Evolutionary conservation across 2,888 invertebrate species (phyloP).

Genomic region (Callinectes sapidus): DNA sequence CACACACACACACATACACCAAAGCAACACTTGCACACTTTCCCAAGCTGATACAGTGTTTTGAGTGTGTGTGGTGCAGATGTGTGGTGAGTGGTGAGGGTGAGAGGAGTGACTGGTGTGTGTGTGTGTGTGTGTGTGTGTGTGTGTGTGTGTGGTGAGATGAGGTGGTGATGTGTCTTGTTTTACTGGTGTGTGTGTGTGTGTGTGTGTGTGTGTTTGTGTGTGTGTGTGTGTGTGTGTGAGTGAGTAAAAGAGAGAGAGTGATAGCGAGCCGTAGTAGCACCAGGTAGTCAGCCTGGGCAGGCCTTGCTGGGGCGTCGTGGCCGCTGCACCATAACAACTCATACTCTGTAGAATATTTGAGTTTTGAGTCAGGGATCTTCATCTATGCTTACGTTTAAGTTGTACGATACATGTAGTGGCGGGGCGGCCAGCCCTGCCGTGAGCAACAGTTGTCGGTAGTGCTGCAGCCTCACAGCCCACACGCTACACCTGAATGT

Average conservation of each 20-base stretch:
- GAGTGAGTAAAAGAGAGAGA: background rate
- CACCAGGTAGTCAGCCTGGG: background rate
- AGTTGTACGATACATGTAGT: background rate
- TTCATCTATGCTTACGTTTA: constrained; percentile 34
- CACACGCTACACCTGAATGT: constrained; percentile 48
- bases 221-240: background rate
- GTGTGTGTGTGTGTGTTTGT: background rate
- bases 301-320: background rate
- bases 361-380: constrained; percentile 40
- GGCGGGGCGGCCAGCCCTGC: background rate
- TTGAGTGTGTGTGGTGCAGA: background rate
- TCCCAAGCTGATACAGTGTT: background rate
- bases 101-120: too few species aligned
- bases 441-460: constrained; percentile 28
- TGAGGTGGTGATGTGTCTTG: constrained; percentile 20
- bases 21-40: constrained; percentile 32
- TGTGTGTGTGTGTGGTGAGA: background rate
- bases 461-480: constrained; percentile 49
- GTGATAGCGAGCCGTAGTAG: background rate
- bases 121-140: too few species aligned
- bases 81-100: background rate
- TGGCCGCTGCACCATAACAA: background rate
- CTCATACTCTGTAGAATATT: constrained; percentile 31
- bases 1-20: background rate
- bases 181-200: constrained; percentile 34